These are phyloP conservation scores for Drosophila tripunctata DNA, from an alignment of 2,888 invertebrate genomes.

Conservation along the genomic window DNA sequence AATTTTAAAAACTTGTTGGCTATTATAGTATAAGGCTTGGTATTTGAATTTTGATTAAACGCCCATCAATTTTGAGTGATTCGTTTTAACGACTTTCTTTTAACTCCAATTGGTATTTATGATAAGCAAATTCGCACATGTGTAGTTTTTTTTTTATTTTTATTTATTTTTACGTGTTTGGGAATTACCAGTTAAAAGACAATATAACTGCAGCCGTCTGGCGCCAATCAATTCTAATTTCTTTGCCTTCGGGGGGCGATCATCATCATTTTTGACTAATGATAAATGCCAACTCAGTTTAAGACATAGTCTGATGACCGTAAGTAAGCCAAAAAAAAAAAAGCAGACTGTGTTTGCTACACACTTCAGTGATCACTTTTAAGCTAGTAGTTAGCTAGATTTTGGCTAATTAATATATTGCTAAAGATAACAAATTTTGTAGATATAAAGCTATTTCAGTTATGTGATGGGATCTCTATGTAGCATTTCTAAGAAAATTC, in stretches of 20 bases:
- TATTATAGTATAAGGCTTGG: slow-evolving; percentile 16
- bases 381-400: too few relatives aligned
- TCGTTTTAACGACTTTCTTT: slow-evolving; percentile 67
- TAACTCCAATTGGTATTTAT: slow-evolving; percentile 25
- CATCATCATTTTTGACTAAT: slow-evolving; percentile 59
- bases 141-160: background rate
- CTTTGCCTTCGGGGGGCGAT: slow-evolving; percentile 44
- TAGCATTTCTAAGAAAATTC: too few relatives aligned
- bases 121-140: slow-evolving; percentile 44
- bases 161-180: background rate
- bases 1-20: slow-evolving; percentile 44
- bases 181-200: slow-evolving; percentile 46
- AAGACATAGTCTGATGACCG: slow-evolving; percentile 13
- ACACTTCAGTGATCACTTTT: too few relatives aligned
- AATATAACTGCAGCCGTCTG: slow-evolving; percentile 52
- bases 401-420: too few relatives aligned
- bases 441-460: too few relatives aligned
- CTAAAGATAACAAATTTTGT: too few relatives aligned
- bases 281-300: slow-evolving; percentile 50
- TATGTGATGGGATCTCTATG: too few relatives aligned
- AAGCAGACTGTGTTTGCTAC: too few relatives aligned
- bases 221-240: slow-evolving; percentile 64
- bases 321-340: too few relatives aligned
- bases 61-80: slow-evolving; percentile 53
- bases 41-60: slow-evolving; percentile 17